phyloP scores from a whole-genome alignment of 1,140 invertebrate genomes.

The Ips typographus region DNA sequence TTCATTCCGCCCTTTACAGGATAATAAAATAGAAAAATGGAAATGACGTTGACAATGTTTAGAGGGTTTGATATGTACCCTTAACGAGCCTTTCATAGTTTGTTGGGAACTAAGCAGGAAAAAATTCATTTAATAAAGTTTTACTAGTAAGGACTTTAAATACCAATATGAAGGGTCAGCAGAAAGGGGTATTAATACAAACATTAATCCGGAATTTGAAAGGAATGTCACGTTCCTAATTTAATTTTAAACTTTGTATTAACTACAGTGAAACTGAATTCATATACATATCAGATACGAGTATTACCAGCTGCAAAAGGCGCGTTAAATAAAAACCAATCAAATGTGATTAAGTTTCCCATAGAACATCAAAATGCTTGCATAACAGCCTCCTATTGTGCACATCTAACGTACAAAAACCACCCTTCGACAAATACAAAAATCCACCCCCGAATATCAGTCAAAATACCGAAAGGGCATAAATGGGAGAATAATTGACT shows the following conservation, averaged over 20 bases:
- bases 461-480: constrained; percentile 22
- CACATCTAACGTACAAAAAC: constrained; percentile 10
- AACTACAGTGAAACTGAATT: background rate
- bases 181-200: too few species aligned
- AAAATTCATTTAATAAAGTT: background rate
- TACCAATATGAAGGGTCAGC: too few species aligned
- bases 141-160: too few species aligned
- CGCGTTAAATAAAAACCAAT: constrained; percentile 17
- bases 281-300: background rate
- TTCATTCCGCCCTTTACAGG: constrained; percentile 23
- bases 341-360: constrained; percentile 14
- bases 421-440: constrained; percentile 3
- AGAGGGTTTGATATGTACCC: background rate
- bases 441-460: constrained; percentile 13
- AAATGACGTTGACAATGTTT: constrained; percentile 13
- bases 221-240: too few species aligned
- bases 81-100: constrained; percentile 18
- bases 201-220: too few species aligned
- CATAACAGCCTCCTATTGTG: constrained; percentile 13
- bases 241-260: too few species aligned
- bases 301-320: constrained; percentile 9
- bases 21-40: constrained; percentile 10
- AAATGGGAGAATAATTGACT: constrained; percentile 21
- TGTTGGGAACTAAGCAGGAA: background rate
- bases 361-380: constrained; percentile 13